Evolutionary conservation across 1,140 invertebrate genomes (phyloP).

Genomic region (Atta colombica): DNA sequence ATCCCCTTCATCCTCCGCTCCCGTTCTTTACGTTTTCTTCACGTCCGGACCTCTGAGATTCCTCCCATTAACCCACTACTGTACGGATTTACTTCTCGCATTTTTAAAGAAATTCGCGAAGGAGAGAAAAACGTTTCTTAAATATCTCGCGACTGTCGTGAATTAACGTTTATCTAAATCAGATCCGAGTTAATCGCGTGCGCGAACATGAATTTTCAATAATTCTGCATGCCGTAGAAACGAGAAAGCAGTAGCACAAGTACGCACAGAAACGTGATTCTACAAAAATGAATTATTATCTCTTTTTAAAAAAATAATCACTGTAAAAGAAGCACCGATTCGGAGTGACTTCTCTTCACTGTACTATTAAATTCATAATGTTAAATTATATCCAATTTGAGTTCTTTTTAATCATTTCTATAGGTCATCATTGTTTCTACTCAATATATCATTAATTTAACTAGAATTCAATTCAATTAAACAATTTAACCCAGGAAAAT

Average conservation of each 20-base stretch:
- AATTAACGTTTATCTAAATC: slow-evolving; percentile 28
- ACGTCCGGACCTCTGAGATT: slow-evolving; percentile 45
- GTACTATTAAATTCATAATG: too few species aligned
- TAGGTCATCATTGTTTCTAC: too few species aligned
- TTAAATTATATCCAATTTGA: too few species aligned
- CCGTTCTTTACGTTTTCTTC: slow-evolving; percentile 52
- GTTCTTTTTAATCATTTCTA: too few species aligned
- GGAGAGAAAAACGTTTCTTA: background rate
- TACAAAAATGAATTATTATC: background rate
- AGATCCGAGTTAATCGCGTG: background rate
- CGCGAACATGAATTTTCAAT: slow-evolving; percentile 1
- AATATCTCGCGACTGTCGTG: background rate
- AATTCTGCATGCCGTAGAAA: background rate
- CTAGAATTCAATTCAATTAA: too few species aligned
- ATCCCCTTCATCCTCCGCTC: background rate
- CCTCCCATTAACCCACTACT: slow-evolving; percentile 59
- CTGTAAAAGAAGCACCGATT: background rate
- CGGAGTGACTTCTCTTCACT: too few species aligned
- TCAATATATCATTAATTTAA: too few species aligned
- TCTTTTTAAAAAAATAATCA: slow-evolving; percentile 19
- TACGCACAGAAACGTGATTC: slow-evolving; percentile 2
- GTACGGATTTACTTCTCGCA: background rate
- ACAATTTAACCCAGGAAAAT: too few species aligned
- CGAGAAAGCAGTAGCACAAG: background rate
- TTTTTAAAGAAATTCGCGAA: slow-evolving; percentile 27